Percentiles rank a stretch among this genome's conserved stretches.
Conservation (phyloP, 2,888 invertebrate genomes). For the Chironomus tentans region DNA sequence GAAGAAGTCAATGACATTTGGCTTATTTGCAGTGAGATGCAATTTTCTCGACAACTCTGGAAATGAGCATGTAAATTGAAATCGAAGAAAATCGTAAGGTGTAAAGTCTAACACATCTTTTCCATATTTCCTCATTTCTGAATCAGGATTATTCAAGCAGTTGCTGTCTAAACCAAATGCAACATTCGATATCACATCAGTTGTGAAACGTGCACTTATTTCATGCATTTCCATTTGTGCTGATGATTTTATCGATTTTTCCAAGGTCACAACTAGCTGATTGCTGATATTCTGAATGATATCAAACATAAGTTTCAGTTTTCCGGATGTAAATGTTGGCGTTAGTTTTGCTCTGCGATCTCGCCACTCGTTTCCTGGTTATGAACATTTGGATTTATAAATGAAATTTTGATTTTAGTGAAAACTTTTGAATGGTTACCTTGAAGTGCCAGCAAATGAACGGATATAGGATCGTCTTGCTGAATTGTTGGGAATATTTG, state of each 20-base stretch:
- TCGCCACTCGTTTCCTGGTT: background rate
- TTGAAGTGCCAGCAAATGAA: conserved; percentile 31
- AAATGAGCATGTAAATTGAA: background rate
- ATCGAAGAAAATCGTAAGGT: background rate
- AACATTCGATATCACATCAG: background rate
- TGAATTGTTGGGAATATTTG: no score
- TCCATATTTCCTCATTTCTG: conserved; percentile 1
- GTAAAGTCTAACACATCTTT: background rate
- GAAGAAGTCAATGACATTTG: background rate
- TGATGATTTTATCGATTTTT: background rate
- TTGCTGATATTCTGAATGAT: background rate
- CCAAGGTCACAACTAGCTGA: background rate
- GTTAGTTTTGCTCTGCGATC: background rate
- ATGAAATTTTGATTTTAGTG: background rate
- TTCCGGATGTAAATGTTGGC: background rate
- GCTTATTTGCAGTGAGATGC: background rate
- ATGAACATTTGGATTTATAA: background rate
- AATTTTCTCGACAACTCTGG: background rate
- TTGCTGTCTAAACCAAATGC: conserved; percentile 7
- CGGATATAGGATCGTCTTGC: background rate
- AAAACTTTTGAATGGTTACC: conserved; percentile 31
- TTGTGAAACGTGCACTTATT: background rate
- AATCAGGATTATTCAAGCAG: background rate
- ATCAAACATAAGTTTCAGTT: conserved; percentile 3
- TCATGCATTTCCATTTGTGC: background rate